Conservation (phyloP, 1,140 invertebrate genomes). For the Oedothorax gibbosus region DNA sequence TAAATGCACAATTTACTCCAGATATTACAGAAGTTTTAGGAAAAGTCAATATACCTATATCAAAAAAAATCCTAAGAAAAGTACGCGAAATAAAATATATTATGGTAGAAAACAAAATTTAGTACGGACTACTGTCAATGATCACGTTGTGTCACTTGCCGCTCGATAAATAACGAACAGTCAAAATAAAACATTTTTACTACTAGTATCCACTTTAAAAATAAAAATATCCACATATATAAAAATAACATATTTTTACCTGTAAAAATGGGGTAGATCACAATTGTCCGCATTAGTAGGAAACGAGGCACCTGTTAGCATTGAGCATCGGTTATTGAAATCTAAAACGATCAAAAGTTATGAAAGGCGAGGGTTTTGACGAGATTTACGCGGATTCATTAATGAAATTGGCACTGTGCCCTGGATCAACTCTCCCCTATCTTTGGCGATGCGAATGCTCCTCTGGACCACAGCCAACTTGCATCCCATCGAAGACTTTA, state of each 20-base stretch:
- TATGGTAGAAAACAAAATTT: too few relatives aligned
- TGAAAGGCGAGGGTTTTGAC: constrained; percentile 26
- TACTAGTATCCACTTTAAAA: too few relatives aligned
- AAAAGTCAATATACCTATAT: too few relatives aligned
- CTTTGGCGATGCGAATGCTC: constrained; percentile 46
- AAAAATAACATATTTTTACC: constrained; percentile 28
- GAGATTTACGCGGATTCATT: constrained; percentile 34
- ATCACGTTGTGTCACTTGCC: constrained; percentile 36
- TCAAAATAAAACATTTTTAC: not conserved
- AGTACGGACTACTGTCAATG: not conserved
- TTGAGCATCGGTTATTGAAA: constrained; percentile 57
- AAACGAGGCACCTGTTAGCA: constrained; percentile 43
- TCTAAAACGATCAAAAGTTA: constrained; percentile 40
- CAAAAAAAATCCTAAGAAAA: too few relatives aligned
- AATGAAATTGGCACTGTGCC: constrained; percentile 44
- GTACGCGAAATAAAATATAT: too few relatives aligned
- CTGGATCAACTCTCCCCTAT: constrained; percentile 23
- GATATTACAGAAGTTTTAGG: too few relatives aligned
- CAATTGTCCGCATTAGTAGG: constrained; percentile 36
- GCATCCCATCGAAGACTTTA: constrained; percentile 27
- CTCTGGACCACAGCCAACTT: constrained; percentile 46
- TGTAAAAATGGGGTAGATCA: constrained; percentile 28
- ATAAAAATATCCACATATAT: too few relatives aligned
- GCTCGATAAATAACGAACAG: constrained; percentile 16
- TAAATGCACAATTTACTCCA: too few relatives aligned